Base-by-base conservation (phyloP, 53 echinoderm and acorn worm genomes). In the Holothuria leucospilota region DNA sequence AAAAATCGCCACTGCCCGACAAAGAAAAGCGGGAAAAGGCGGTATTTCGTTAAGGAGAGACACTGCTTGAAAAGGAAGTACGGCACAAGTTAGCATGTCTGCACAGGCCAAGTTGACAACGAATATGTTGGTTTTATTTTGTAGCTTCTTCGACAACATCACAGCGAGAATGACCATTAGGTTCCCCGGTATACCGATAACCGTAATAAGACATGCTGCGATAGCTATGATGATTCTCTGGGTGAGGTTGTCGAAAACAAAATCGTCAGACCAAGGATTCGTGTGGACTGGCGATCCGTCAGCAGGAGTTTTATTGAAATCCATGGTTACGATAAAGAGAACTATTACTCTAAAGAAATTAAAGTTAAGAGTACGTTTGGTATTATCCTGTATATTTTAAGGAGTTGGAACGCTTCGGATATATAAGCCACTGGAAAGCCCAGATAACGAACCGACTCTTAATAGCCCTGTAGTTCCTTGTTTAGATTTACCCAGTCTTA, bases 111-210 rank as follows among this genome's bases (percentile, higher is more conserved):
- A 94, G 24, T 94, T 94, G 59, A 94, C 91, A 13, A 96, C 94
- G 85, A 94, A 96, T 23, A 96, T 92, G 77, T 96, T 96, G n/a
- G 96, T 96, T 15, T 88, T 87, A 15, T 94, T 96, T 34, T 94
- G 90, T 51, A 96, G 91, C 49, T 84, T 87, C 41, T 88, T 88
- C 20, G 94, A 90, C 12, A 96, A 56, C 28, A 83, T 71, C 34
- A 96, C 96, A 34, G 96, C 69, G 16, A 86, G 42, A 82, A 96
- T 92, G 53, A 96, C 94, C n/a, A 94, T 71, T 51, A 67, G 62
- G 87, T 96, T 96, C 26, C 96, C 96, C n/a, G 91, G 49, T 28
- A 86, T 84, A 40, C 96, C 96, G 64, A 90, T 60, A 1, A 82
- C 59, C 60, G 81, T 42, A 14, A 80, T 65, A 40, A 85, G 42